Evolutionary conservation across 2,113 vertebrate species (phyloP), one percentile per base, ranked within the genome.

Genomic region (Myrmophylax atrothorax): DNA sequence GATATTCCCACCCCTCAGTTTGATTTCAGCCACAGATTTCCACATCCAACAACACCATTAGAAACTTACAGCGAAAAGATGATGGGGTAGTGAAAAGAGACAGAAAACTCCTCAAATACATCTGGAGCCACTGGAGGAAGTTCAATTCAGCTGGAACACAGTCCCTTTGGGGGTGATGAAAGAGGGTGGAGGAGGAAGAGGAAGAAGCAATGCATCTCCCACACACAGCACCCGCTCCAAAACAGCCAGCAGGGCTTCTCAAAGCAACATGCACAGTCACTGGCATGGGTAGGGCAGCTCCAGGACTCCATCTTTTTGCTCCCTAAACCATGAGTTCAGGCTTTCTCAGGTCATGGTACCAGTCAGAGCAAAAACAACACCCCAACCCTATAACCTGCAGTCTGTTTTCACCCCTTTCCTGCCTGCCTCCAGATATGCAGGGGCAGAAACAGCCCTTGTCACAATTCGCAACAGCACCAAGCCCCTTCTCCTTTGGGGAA

Each of bases 251-350:
- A 83, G 62, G 23, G 29, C 40, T 90, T 72, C 52, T 31, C 38
- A 13, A 14, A 63, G 31, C 56, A 68, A 8, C 3, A 2, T 23
- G 35, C 0, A 0, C 29, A 56, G 18, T 24, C 35, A 14, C 55
- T 60, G 49, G 20, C 19, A 42, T 5, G 16, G 53, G 5, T 80
- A 78, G 29, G 19, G 35, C 50, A 84, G 60, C 37, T 84, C 33
- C 33, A 59, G 29, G 8, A 16, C 44, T 76, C 49, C 24, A 16
- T 23, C 26, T 50, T 58, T 42, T 29, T 50, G 8, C 19, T 87
- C 15, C 14, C 19, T 37, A 77, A 66, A 52, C 69, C 31, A 24
- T 8, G 4, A 8, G 2, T 70, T 55, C 0, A 0, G 12, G 20
- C 33, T 63, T 35, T 33, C 18, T 33, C 29, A 28, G 24, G 14